These are phyloP conservation scores for Machimus rusticus DNA, from an alignment of 2,888 invertebrate genomes.

Conservation along the genomic window DNA sequence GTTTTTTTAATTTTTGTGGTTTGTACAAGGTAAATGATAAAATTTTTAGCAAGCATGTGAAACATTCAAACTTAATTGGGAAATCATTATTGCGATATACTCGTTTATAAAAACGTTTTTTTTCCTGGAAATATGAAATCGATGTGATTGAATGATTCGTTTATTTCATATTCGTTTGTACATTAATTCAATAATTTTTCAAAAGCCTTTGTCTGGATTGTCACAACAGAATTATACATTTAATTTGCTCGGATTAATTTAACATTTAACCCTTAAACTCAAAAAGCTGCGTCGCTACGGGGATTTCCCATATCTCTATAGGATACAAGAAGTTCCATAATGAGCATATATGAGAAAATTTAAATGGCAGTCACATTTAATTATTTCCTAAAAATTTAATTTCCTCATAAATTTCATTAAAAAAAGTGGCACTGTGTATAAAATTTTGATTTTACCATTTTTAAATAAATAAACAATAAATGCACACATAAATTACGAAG, in stretches of 20 bases:
- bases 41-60: background rate
- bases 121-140: background rate
- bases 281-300: too few species aligned
- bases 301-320: too few species aligned
- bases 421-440: too few species aligned
- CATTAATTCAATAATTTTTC: background rate
- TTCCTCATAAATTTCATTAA: background rate
- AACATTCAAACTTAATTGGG: background rate
- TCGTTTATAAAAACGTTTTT: background rate
- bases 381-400: background rate
- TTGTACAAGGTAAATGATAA: background rate
- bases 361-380: background rate
- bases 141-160: background rate
- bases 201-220: background rate
- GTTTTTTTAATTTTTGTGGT: too few species aligned
- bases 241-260: background rate
- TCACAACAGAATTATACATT: background rate
- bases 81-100: background rate
- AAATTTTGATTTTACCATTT: too few species aligned
- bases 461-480: too few species aligned
- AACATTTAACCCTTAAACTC: background rate
- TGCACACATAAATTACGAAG: too few species aligned
- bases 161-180: background rate
- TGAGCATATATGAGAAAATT: background rate
- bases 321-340: background rate